Evolutionary conservation across 2,888 invertebrate genomes (phyloP).

Genomic region (Tanytarsus gracilentus): DNA sequence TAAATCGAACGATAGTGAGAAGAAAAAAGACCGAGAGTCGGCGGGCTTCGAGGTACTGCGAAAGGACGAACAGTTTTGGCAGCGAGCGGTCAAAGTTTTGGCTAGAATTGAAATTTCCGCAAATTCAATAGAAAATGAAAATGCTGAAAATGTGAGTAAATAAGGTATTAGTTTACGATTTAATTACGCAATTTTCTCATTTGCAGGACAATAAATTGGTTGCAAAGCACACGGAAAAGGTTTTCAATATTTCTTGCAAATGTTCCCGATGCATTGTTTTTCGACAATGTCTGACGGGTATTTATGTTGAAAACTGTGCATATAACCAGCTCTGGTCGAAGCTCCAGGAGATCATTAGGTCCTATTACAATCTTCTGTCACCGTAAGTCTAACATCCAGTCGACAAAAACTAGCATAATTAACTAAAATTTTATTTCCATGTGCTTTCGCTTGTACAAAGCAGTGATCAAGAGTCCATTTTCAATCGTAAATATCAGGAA

Average conservation of each 20-base stretch:
- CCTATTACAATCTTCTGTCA: constrained; percentile 30
- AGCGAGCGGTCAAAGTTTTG: not conserved
- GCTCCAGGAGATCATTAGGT: constrained; percentile 29
- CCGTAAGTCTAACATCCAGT: constrained; percentile 26
- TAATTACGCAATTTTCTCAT: not conserved
- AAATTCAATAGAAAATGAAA: constrained; percentile 3
- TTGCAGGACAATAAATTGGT: constrained; percentile 19
- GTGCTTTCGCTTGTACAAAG: too few relatives aligned
- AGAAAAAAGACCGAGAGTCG: constrained; percentile 2
- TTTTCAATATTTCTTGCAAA: constrained; percentile 40
- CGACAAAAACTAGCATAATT: not conserved
- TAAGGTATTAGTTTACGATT: not conserved
- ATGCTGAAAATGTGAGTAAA: constrained; percentile 22
- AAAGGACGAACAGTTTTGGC: constrained; percentile 23
- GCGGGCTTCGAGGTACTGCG: not conserved
- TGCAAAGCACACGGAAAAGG: constrained; percentile 25
- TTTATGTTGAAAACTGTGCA: constrained; percentile 27
- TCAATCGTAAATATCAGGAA: constrained; percentile 29
- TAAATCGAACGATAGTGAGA: not conserved
- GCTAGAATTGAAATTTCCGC: constrained; percentile 6
- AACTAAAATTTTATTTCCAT: not conserved
- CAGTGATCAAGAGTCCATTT: constrained; percentile 25
- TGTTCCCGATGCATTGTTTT: constrained; percentile 41
- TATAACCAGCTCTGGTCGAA: constrained; percentile 31
- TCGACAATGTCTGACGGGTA: constrained; percentile 38